Percentiles rank a stretch among this genome's conserved stretches.
Conservation (phyloP, 2,113 vertebrate genomes). For the Myiagra hebetior region DNA sequence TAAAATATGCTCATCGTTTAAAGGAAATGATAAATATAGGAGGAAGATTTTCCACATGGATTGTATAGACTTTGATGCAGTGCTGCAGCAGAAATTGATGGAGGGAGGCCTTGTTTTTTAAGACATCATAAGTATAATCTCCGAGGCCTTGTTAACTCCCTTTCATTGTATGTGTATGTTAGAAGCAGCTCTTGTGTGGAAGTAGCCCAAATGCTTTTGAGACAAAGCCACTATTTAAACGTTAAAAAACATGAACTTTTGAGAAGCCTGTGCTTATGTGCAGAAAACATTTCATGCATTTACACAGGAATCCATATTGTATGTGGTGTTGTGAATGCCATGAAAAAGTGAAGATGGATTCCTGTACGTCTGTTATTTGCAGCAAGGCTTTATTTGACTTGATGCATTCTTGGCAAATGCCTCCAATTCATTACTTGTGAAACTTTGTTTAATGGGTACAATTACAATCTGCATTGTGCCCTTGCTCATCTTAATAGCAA, state of each 20-base stretch:
- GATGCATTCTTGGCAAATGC: not conserved
- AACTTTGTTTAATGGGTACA: slow-evolving; percentile 37
- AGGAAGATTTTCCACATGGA: not conserved
- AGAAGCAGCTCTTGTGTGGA: not conserved
- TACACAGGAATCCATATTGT: not conserved
- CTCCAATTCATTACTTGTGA: slow-evolving; percentile 9
- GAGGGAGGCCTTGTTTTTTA: not conserved
- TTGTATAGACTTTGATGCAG: not conserved
- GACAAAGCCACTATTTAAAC: slow-evolving; percentile 2
- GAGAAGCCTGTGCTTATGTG: not conserved
- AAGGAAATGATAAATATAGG: not conserved
- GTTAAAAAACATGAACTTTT: not conserved
- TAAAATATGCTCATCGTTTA: slow-evolving; percentile 25
- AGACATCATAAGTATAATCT: not conserved
- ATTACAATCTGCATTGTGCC: slow-evolving; percentile 37
- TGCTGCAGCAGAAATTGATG: not conserved
- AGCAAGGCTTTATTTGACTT: not conserved
- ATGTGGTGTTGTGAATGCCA: not conserved
- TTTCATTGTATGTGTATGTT: not conserved
- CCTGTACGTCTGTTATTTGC: not conserved
- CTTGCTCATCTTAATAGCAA: slow-evolving; percentile 50
- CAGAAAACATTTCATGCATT: not conserved
- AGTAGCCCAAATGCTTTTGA: not conserved
- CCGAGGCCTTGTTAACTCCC: not conserved
- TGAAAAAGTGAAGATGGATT: not conserved